A percentile compares a stretch with the other conserved stretches of the same genome.
phyloP scores from a whole-genome alignment of 2,888 invertebrate genomes.

The Drosophila villosipedis region DNA sequence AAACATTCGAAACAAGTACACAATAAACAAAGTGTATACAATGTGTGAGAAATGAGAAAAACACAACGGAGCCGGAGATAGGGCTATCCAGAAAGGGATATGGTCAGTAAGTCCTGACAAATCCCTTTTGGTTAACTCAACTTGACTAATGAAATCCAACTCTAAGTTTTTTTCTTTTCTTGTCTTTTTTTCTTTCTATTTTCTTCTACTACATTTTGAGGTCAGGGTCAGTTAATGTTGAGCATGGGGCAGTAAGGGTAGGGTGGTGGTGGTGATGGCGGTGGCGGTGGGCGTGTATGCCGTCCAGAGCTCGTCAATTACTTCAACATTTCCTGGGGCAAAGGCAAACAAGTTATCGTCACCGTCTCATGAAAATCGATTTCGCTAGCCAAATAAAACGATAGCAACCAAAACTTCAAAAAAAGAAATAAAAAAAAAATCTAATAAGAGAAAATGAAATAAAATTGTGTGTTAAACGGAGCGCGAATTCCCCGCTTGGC shows the following conservation, averaged over 20 bases:
- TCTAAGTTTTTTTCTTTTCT: conserved; percentile 4
- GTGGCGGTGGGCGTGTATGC: conserved; percentile 2
- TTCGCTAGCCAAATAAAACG: conserved; percentile 31
- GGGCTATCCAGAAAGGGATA: conserved; percentile 1
- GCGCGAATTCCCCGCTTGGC: conserved; percentile 44
- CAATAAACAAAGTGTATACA: conserved; percentile 19
- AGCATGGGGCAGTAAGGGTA: neutral
- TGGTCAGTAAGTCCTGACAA: conserved; percentile 21
- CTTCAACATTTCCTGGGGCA: conserved; percentile 57
- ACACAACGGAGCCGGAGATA: neutral
- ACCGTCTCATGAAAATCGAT: conserved; percentile 58
- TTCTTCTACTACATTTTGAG: conserved; percentile 27
- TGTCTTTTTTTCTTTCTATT: neutral
- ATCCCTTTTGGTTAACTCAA: conserved; percentile 41
- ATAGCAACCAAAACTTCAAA: conserved; percentile 24
- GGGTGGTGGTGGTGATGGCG: neutral
- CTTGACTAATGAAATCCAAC: conserved; percentile 53
- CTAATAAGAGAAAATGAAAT: conserved; percentile 18
- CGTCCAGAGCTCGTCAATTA: conserved; percentile 63
- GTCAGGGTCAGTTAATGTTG: conserved; percentile 48
- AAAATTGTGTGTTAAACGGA: conserved; percentile 58
- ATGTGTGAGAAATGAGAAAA: conserved; percentile 25
- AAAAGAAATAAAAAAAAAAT: conserved; percentile 9
- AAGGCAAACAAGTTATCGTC: conserved; percentile 59
- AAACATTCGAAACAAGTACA: conserved; percentile 11